Percentiles rank a stretch among this genome's conserved stretches.
These are phyloP conservation scores for Geodia barretti DNA, from an alignment of 37 sponge, comb jelly and placozoan species.

Conservation along the genomic window DNA sequence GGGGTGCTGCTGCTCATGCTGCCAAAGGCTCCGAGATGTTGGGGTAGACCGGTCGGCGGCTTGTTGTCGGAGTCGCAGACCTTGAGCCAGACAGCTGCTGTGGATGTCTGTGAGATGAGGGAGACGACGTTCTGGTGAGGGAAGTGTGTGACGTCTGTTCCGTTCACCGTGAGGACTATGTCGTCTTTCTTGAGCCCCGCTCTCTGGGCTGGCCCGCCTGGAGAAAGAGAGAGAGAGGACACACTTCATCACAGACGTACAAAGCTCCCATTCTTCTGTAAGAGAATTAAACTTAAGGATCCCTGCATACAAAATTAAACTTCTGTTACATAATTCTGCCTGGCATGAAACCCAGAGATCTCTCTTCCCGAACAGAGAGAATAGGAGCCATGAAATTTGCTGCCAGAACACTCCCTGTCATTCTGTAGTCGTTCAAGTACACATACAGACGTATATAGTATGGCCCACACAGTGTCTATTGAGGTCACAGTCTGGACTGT, in stretches of 20 bases:
- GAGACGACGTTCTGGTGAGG: conserved; percentile 53
- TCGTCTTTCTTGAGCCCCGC: conserved; percentile 66
- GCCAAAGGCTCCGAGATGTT: background rate
- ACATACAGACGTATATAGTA: no score
- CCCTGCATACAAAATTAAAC: no score
- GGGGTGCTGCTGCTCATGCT: conserved; percentile 38
- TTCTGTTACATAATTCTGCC: no score
- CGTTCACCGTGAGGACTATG: conserved; percentile 66
- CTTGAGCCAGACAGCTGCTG: conserved; percentile 64
- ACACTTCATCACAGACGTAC: background rate
- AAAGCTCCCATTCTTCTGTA: no score
- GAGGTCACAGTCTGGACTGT: no score
- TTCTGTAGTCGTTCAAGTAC: no score
- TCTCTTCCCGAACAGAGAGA: no score
- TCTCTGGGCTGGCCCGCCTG: conserved; percentile 67
- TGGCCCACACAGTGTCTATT: no score
- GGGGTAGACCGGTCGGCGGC: background rate
- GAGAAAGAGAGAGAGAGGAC: background rate
- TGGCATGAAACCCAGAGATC: no score
- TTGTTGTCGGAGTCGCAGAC: conserved; percentile 53
- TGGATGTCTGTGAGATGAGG: conserved; percentile 47
- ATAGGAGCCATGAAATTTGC: no score
- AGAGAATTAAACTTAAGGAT: no score
- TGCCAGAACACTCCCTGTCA: no score
- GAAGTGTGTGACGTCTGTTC: conserved; percentile 16